Conservation (phyloP, 2,888 invertebrate species). For the Urechis unicinctus region DNA sequence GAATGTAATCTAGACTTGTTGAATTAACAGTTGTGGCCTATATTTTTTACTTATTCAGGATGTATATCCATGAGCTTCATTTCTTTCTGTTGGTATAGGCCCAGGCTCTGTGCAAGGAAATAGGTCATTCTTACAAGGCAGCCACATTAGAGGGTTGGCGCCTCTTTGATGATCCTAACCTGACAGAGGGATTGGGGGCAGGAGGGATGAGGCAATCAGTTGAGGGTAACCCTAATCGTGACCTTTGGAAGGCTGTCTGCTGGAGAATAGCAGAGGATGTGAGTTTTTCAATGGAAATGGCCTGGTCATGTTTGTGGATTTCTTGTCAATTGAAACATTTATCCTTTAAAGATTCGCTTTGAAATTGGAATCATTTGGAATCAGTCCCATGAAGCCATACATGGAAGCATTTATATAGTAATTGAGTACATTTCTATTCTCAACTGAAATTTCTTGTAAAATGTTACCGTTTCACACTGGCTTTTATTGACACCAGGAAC, state of each 20-base stretch:
- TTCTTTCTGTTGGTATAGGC: conserved; percentile 53
- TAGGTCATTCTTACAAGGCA: conserved; percentile 87
- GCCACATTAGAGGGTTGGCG: conserved; percentile 87
- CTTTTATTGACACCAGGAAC: conserved; percentile 25
- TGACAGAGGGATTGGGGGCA: conserved; percentile 35
- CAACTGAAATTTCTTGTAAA: too few relatives aligned
- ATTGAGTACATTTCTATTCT: too few relatives aligned
- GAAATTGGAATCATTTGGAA: too few relatives aligned
- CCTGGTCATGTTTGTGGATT: too few relatives aligned
- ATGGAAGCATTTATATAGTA: too few relatives aligned
- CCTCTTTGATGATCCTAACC: conserved; percentile 78
- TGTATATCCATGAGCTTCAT: not conserved
- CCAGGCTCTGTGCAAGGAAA: conserved; percentile 72
- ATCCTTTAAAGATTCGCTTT: too few relatives aligned
- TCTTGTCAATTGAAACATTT: too few relatives aligned
- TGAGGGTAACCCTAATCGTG: conserved; percentile 72
- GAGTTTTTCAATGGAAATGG: too few relatives aligned
- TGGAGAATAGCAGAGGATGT: conserved; percentile 51
- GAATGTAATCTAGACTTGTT: too few relatives aligned
- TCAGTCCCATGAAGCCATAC: too few relatives aligned
- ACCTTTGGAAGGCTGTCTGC: conserved; percentile 57
- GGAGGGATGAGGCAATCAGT: conserved; percentile 56
- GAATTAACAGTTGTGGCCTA: not conserved
- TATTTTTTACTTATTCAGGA: not conserved
- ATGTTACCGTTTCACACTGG: too few relatives aligned